phyloP scores from a whole-genome alignment of 2,888 invertebrate species.

The Pristionchus arcanus region DNA sequence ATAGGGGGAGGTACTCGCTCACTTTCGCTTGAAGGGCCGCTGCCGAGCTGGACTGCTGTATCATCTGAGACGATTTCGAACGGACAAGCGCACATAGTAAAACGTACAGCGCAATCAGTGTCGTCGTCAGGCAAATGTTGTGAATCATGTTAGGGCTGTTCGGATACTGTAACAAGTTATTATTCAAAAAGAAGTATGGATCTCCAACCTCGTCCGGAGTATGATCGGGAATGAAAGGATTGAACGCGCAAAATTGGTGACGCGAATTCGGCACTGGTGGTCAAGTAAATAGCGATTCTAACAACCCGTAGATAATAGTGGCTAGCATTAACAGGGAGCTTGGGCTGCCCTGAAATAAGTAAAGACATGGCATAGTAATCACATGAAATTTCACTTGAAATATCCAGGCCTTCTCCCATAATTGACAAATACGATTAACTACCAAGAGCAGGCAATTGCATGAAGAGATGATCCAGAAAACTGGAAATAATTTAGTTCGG shows the following conservation, averaged over 20 bases:
- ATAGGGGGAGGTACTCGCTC: background rate
- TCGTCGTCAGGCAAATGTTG: background rate
- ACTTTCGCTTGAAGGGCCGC: background rate
- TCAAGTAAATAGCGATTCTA: background rate
- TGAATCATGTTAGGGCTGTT: background rate
- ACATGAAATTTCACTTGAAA: background rate
- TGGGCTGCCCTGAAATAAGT: background rate
- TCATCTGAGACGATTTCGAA: background rate
- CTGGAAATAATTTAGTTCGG: background rate
- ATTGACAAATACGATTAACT: background rate
- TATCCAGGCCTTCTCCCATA: background rate
- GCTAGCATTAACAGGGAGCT: background rate
- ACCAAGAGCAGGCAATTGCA: background rate
- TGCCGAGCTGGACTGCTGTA: background rate
- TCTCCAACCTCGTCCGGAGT: background rate
- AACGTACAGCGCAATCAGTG: background rate
- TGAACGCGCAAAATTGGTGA: background rate
- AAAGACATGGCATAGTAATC: no score
- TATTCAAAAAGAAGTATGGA: background rate
- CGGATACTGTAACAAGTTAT: background rate
- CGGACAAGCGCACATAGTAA: background rate
- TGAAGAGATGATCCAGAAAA: background rate
- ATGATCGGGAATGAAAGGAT: background rate
- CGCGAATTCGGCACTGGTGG: background rate
- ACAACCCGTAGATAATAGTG: background rate